Percentiles rank a stretch among this genome's conserved stretches.
These are phyloP conservation scores for Vulpes lagopus DNA, from an alignment of 2,113 vertebrate species.

Conservation along the genomic window DNA sequence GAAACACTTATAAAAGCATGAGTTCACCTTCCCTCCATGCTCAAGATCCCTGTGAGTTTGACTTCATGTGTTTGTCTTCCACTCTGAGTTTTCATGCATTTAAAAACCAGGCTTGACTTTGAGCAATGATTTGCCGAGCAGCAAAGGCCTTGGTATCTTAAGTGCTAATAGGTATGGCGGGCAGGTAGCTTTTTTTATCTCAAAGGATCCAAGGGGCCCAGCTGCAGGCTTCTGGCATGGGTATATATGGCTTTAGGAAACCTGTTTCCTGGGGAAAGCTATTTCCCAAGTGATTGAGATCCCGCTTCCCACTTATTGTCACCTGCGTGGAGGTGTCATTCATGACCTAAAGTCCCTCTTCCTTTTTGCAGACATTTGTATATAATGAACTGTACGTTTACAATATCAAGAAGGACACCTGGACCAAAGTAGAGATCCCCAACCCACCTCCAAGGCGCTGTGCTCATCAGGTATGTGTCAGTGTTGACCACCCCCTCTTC, in stretches of 20 bases:
- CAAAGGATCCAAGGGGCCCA: no score
- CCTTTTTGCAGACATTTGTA: conserved; percentile 90
- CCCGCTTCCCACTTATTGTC: rapidly evolving
- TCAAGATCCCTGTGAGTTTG: neutral
- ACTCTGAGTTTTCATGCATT: neutral
- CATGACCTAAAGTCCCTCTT: neutral
- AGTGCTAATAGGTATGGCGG: rapidly evolving
- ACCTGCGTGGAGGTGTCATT: neutral
- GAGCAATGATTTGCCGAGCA: neutral
- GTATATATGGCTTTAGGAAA: neutral
- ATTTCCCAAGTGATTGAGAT: no score
- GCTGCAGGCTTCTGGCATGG: neutral
- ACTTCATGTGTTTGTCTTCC: neutral
- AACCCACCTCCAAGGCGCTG: conserved; percentile 95
- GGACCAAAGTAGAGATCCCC: conserved; percentile 94
- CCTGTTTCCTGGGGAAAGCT: neutral
- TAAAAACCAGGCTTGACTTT: neutral
- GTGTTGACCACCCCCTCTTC: rapidly evolving
- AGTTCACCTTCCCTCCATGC: rapidly evolving
- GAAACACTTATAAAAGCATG: neutral
- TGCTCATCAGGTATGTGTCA: conserved; percentile 93
- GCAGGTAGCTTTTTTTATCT: neutral
- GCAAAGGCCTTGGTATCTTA: neutral
- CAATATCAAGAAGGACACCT: conserved; percentile 94
- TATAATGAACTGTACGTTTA: conserved; percentile 97